These are phyloP conservation scores for Enchytraeus crypticus DNA, from an alignment of 2,888 invertebrate genomes.

Conservation along the genomic window DNA sequence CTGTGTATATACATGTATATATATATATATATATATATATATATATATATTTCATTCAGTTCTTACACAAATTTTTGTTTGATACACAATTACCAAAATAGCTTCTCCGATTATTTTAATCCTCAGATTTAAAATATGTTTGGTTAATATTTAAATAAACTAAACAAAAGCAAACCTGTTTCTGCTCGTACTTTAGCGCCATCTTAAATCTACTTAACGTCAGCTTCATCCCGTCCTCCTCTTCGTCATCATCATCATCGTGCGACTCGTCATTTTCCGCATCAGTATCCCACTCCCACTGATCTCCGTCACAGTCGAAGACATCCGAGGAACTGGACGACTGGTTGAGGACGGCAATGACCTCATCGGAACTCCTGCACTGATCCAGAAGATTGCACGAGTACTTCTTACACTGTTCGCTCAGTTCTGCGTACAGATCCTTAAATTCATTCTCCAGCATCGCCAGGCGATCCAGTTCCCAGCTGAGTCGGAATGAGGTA, in stretches of 20 bases:
- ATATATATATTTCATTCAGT: too few relatives aligned
- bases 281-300: slow-evolving; percentile 5
- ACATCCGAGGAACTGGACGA: slow-evolving; percentile 6
- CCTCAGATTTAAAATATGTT: too few relatives aligned
- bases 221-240: neutral
- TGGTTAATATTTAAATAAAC: too few relatives aligned
- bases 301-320: slow-evolving; percentile 2
- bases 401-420: slow-evolving; percentile 53
- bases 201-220: slow-evolving; percentile 49
- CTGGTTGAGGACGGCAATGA: slow-evolving; percentile 48
- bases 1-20: too few relatives aligned
- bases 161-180: slow-evolving; percentile 53
- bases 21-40: too few relatives aligned
- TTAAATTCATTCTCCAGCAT: slow-evolving; percentile 42
- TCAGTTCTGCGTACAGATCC: slow-evolving; percentile 49
- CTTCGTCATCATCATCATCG: slow-evolving; percentile 9
- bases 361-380: slow-evolving; percentile 54
- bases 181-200: slow-evolving; percentile 55
- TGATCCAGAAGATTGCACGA: slow-evolving; percentile 54
- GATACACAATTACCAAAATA: too few relatives aligned
- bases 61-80: too few relatives aligned
- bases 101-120: too few relatives aligned
- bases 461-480: slow-evolving; percentile 53
- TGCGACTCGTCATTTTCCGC: neutral
- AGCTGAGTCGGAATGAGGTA: slow-evolving; percentile 52